Base-by-base conservation (phyloP, 1,140 invertebrate species). In the Dryas iulia region DNA sequence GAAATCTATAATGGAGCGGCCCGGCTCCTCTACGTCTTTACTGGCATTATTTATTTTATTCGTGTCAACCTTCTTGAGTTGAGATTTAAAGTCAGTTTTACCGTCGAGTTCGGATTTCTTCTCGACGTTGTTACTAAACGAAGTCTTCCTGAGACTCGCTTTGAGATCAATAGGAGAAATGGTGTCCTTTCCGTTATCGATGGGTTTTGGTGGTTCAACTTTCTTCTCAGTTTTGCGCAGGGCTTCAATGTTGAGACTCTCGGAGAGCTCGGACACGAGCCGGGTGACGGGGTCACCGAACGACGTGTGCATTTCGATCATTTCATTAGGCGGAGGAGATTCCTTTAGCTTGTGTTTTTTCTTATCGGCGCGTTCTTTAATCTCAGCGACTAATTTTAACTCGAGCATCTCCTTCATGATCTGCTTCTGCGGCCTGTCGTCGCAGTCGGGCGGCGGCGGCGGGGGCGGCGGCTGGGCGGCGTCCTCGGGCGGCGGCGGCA, bases 321-420 rank as follows among this genome's bases (percentile, higher is more conserved):
- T 73, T 57, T 91, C 82, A 64, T 86, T 71, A 12, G 84, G 72
- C 6, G 90, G 82, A 0, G 93, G 90, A 59, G 93, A 92, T 61
- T 93, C 92, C 80, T 92, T 91, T 18, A 87, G 66, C 59, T 82
- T 81, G 47, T 92, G 87, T 77, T 92, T 93, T 59, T 91, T 95
- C 62, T 94, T 93, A 77, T 97, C 95, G 1, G 95, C 94, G 63
- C 94, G 92, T 75, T 96, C 95, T 83, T 96, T 97, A 21, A 97
- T 97, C 86, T 97, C 96, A 10, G 96, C 95, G 8, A 96, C 95
- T 14, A 96, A 84, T 86, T 96, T 96, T 3, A 96, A 79, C 78
- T 96, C 96, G 10, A 96, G 90, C 94, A 97, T 96, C 81, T 97
- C 96, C 77, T 97, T 97, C 92, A 91, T 92, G 21, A 84, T 86